Evolutionary conservation across 2,113 vertebrate species (phyloP), one percentile per base, ranked within the genome.

Genomic region (Ammodytes dubius): DNA sequence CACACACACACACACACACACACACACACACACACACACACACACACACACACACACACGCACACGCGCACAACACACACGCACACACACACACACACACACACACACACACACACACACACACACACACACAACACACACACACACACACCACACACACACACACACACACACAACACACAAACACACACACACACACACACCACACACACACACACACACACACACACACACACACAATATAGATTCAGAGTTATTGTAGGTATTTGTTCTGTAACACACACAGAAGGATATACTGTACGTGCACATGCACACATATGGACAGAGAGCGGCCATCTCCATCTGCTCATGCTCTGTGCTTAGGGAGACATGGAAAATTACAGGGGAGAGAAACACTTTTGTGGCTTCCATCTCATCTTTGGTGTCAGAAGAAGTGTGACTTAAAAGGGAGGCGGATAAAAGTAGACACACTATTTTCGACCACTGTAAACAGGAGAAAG

Each of bases 291-390:
- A 27, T 27, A 27, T 27, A 27, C 27, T 27, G 27, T 7, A 43
- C 43, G 11, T 58, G 50, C 46, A 27, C 64, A 9, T 59, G 59
- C 65, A 89, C 83, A 81, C 88, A 90, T 53, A 7, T 69, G 78
- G 56, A 88, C 70, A 73, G 69, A 80, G 77, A 80, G 77, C 77
- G 66, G 65, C 87, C 27, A 85, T 88, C 89, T 89, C 91, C 91
- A 93, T 92, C 91, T 94, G 89, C 90, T 91, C 81, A 42, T 79
- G 81, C 85, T 88, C 83, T 70, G 73, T 58, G 84, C 83, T 84
- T 49, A 67, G 68, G 74, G 88, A 91, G 87, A 93, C 69, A 61
- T 81, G 88, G 90, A 88, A 92, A 94, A 90, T 94, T 92, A 93
- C 87, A 91, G 89, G 88, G 27, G 87, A 81, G 84, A 85, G 80